Percentiles rank a stretch among this genome's conserved stretches.
Evolutionary conservation across 2,113 vertebrate species (phyloP).

Genomic region (Hippocampus zosterae): DNA sequence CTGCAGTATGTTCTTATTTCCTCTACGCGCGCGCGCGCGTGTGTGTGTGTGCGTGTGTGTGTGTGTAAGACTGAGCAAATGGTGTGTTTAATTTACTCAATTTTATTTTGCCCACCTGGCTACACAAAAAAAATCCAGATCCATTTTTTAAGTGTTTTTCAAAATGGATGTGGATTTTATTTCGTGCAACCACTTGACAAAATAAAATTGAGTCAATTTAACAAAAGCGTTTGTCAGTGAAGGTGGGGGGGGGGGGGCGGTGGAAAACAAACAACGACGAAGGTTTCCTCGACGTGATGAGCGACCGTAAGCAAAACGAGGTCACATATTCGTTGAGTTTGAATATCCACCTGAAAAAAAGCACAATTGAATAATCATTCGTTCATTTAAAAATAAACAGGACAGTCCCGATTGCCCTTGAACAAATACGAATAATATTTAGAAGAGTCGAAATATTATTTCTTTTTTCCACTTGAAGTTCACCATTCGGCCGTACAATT

Average conservation of each 20-base stretch:
- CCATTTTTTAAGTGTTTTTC: too few species aligned
- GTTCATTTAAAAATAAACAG: not conserved
- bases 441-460: not conserved
- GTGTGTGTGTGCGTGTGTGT: too few species aligned
- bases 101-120: too few species aligned
- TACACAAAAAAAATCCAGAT: too few species aligned
- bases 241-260: not conserved
- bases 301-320: not conserved
- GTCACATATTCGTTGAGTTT: not conserved
- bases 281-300: not conserved
- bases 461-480: not conserved
- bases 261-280: not conserved
- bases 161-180: too few species aligned
- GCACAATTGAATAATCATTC: not conserved
- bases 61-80: too few species aligned
- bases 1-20: conserved; percentile 61
- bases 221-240: too few species aligned
- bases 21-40: not conserved
- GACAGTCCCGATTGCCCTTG: not conserved
- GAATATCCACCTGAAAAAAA: not conserved
- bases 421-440: not conserved
- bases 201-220: too few species aligned
- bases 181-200: too few species aligned
- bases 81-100: too few species aligned
- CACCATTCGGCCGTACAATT: too few species aligned